Conservation (phyloP, 1,140 invertebrate genomes). For the Heliconius eleuchia region DNA sequence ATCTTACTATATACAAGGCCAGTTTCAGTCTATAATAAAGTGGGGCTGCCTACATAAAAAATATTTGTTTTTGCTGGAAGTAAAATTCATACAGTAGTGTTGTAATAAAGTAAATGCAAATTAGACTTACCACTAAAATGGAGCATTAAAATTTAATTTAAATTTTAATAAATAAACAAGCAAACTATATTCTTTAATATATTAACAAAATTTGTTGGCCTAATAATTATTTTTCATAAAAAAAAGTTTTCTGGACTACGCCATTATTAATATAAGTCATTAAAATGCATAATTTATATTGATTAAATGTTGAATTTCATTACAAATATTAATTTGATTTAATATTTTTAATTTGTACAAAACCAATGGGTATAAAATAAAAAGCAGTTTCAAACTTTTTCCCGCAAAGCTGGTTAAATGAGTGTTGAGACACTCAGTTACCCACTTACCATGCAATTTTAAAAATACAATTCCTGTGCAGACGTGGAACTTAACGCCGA, state of each 20-base stretch:
- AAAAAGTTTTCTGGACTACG: not conserved
- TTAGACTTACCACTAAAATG: not conserved
- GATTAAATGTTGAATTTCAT: not conserved
- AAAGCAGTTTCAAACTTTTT: not conserved
- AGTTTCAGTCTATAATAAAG: not conserved
- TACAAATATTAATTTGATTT: not conserved
- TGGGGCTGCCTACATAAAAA: not conserved
- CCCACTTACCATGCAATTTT: no score
- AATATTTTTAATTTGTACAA: no score
- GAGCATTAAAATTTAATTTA: not conserved
- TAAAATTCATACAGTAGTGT: not conserved
- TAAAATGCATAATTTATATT: not conserved
- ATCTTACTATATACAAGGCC: not conserved
- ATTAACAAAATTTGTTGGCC: not conserved
- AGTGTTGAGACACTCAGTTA: not conserved
- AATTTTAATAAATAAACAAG: slow-evolving; percentile 13
- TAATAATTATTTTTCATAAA: not conserved
- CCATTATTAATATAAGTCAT: not conserved
- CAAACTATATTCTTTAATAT: slow-evolving; percentile 14
- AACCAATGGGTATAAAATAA: no score
- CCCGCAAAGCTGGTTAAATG: not conserved
- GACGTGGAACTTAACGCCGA: not conserved
- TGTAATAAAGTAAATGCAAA: slow-evolving; percentile 22
- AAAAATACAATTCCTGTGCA: no score
- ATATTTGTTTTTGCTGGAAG: not conserved